These are phyloP conservation scores for Thamnaconus septentrionalis DNA, from an alignment of 2,113 vertebrate genomes.

Conservation along the genomic window DNA sequence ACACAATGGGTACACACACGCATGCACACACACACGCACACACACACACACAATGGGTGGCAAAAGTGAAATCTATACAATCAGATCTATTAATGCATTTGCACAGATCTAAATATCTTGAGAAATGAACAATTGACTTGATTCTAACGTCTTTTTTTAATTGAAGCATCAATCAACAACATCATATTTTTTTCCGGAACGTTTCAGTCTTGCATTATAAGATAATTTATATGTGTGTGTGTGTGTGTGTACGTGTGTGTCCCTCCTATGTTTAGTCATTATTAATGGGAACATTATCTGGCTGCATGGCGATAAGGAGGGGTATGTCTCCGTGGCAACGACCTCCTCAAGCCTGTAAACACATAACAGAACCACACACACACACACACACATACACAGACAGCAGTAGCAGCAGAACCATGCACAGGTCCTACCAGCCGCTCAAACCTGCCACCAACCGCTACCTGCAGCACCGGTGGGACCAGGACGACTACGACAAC, in stretches of 20 bases:
- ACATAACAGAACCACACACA: not conserved
- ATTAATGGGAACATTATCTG: slow-evolving; percentile 56
- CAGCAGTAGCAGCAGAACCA: slow-evolving; percentile 24
- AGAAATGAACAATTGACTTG: too few species aligned
- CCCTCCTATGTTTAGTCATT: slow-evolving; percentile 42
- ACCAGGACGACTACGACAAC: slow-evolving; percentile 60
- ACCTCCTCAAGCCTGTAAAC: slow-evolving; percentile 21
- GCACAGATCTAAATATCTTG: too few species aligned
- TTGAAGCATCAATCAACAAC: too few species aligned
- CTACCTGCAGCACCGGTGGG: slow-evolving; percentile 78
- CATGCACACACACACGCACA: not conserved
- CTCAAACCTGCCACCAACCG: slow-evolving; percentile 71
- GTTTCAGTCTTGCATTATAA: too few species aligned
- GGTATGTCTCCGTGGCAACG: slow-evolving; percentile 40
- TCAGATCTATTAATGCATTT: too few species aligned
- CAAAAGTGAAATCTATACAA: not conserved
- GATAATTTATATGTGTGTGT: not conserved
- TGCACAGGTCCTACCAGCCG: slow-evolving; percentile 77
- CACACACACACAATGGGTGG: not conserved
- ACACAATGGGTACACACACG: not conserved
- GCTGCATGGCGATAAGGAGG: slow-evolving; percentile 25
- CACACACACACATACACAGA: not conserved
- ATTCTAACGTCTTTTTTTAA: too few species aligned
- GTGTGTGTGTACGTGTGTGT: not conserved
- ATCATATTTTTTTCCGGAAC: too few species aligned